Conservation (phyloP, 1,140 invertebrate species). For the Neotoxoptera formosana region DNA sequence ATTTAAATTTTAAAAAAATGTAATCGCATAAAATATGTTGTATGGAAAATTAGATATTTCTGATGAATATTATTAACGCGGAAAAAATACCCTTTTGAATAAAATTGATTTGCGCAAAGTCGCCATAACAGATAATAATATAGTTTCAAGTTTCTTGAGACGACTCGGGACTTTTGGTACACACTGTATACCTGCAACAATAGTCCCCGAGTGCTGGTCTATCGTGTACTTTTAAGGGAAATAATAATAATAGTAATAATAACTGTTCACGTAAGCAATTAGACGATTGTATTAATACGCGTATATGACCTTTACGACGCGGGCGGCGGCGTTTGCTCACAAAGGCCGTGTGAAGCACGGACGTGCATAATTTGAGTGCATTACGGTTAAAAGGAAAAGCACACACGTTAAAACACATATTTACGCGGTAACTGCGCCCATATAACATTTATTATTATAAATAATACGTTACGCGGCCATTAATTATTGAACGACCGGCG, state of each 20-base stretch:
- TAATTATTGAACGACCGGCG: slow-evolving; percentile 28
- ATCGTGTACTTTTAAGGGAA: not conserved
- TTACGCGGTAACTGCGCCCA: not conserved
- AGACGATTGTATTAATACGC: not conserved
- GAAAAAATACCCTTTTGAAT: no score
- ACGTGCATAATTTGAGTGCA: not conserved
- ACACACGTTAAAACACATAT: not conserved
- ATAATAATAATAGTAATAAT: not conserved
- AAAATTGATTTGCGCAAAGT: not conserved
- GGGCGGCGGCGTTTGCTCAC: no score
- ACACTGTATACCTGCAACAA: no score
- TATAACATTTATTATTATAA: slow-evolving; percentile 31
- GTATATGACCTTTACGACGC: not conserved
- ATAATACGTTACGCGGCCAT: slow-evolving; percentile 26
- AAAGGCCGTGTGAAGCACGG: not conserved
- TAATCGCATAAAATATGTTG: no score
- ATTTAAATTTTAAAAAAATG: no score
- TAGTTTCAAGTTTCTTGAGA: not conserved
- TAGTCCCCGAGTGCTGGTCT: no score
- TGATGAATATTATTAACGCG: no score
- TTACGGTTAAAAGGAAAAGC: not conserved
- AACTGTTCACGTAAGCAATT: slow-evolving; percentile 14
- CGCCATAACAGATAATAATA: not conserved
- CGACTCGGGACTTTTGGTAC: not conserved
- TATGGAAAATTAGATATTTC: no score